Conservation (phyloP, 2,797 vertebrate species). For the Sus cebifrons region DNA sequence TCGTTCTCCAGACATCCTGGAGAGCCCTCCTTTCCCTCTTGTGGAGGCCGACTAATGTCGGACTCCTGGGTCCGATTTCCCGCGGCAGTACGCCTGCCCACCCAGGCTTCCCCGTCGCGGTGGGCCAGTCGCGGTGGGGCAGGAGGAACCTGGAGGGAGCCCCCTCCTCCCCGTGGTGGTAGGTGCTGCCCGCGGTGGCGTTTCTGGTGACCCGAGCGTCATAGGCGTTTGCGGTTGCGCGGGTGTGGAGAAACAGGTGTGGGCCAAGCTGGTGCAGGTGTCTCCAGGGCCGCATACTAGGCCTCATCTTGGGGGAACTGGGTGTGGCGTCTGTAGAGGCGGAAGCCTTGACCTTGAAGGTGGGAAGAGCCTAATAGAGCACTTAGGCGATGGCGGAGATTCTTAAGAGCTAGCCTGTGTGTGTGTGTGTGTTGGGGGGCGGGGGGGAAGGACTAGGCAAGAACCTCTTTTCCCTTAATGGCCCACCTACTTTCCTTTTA, state of each 20-base stretch:
- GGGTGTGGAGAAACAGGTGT: constrained; percentile 62
- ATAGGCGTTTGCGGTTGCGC: constrained; percentile 52
- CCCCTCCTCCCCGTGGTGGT: constrained; percentile 49
- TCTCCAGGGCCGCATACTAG: constrained; percentile 82
- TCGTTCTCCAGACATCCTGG: background rate
- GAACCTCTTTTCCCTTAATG: constrained; percentile 41
- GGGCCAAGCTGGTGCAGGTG: constrained; percentile 77
- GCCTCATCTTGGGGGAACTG: constrained; percentile 80
- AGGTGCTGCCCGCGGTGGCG: constrained; percentile 49
- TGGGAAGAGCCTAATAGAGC: constrained; percentile 78
- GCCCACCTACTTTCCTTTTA: constrained; percentile 38
- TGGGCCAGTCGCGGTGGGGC: background rate
- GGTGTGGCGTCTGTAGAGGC: constrained; percentile 79
- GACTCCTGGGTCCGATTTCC: constrained; percentile 18
- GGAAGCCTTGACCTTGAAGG: constrained; percentile 81
- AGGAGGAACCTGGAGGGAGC: constrained; percentile 17
- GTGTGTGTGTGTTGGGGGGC: background rate
- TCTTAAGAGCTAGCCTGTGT: constrained; percentile 68
- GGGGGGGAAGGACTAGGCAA: constrained; percentile 18
- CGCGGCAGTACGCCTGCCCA: background rate
- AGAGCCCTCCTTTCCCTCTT: background rate
- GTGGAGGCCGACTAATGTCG: constrained; percentile 37
- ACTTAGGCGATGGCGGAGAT: constrained; percentile 68
- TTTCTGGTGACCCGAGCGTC: constrained; percentile 55
- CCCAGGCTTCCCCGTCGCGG: background rate